phyloP scores from a whole-genome alignment of 2,113 vertebrate species.

The Macquaria australasica region DNA sequence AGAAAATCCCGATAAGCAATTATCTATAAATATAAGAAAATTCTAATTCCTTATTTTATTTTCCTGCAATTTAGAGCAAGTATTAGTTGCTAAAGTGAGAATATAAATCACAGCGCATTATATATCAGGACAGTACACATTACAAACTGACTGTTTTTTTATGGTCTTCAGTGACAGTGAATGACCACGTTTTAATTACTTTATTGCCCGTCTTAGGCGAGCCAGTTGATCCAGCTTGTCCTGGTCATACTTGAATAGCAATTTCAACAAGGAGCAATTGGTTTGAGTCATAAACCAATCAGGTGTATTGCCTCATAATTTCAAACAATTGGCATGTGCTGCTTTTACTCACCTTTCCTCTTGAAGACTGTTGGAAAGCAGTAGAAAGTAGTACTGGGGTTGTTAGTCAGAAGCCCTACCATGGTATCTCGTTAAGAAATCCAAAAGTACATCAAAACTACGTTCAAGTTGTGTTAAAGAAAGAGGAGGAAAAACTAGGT shows the following conservation, averaged over 20 bases:
- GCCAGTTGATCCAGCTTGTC: conserved; percentile 7
- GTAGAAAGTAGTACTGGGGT: conserved; percentile 31
- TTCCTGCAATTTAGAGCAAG: neutral
- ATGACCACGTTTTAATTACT: conserved; percentile 32
- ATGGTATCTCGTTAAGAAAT: conserved; percentile 46
- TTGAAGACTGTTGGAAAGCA: conserved; percentile 74
- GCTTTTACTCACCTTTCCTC: conserved; percentile 74
- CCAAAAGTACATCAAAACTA: conserved; percentile 45
- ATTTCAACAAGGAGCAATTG: conserved; percentile 12
- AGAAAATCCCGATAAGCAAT: neutral
- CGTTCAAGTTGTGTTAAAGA: neutral
- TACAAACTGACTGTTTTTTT: conserved; percentile 8
- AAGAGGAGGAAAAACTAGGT: neutral
- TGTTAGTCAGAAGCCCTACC: conserved; percentile 71
- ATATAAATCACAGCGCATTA: conserved; percentile 27
- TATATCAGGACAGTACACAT: conserved; percentile 16
- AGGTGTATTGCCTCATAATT: neutral
- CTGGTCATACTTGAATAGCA: conserved; percentile 12
- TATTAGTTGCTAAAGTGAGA: neutral
- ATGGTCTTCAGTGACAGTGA: conserved; percentile 9
- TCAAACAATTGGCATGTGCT: neutral
- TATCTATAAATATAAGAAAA: conserved; percentile 2
- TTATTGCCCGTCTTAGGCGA: conserved; percentile 14
- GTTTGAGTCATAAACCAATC: conserved; percentile 37
- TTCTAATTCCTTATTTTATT: neutral